These are phyloP conservation scores for Lepidostoma basale DNA, from an alignment of 1,140 invertebrate species.

Conservation along the genomic window DNA sequence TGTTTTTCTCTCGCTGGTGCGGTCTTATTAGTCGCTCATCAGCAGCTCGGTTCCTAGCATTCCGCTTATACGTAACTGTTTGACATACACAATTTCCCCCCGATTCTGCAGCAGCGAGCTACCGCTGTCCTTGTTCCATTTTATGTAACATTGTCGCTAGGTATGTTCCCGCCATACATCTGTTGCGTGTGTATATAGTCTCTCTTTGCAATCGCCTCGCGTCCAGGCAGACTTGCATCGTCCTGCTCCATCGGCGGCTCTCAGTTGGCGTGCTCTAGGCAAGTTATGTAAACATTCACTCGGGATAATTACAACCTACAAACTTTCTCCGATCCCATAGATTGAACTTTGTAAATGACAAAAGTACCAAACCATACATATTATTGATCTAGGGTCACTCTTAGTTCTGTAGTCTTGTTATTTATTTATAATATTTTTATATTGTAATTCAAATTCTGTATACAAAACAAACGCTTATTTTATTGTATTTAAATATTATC, in stretches of 20 bases:
- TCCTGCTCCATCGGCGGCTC: too few species aligned
- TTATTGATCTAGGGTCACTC: not conserved
- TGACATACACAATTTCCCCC: not conserved
- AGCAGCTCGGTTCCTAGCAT: not conserved
- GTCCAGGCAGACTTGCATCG: too few species aligned
- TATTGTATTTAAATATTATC: conserved; percentile 6
- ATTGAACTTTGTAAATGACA: not conserved
- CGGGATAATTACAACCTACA: not conserved
- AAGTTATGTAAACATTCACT: conserved; percentile 13
- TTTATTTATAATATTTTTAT: not conserved
- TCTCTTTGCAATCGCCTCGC: too few species aligned
- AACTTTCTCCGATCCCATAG: not conserved
- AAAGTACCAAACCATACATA: not conserved
- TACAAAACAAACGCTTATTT: not conserved
- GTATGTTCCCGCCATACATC: conserved; percentile 19
- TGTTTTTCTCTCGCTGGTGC: not conserved
- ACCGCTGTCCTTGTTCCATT: conserved; percentile 2
- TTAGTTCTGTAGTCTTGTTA: not conserved
- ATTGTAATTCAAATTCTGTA: not conserved
- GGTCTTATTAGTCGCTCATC: not conserved
- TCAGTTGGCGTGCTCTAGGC: too few species aligned
- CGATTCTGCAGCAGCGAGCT: not conserved
- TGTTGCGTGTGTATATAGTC: too few species aligned
- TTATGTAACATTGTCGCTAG: conserved; percentile 22
- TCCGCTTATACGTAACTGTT: not conserved